Evolutionary conservation across 2,797 vertebrate genomes (phyloP), one percentile per base, ranked within the genome.

Genomic region (Cyprinella venusta): DNA sequence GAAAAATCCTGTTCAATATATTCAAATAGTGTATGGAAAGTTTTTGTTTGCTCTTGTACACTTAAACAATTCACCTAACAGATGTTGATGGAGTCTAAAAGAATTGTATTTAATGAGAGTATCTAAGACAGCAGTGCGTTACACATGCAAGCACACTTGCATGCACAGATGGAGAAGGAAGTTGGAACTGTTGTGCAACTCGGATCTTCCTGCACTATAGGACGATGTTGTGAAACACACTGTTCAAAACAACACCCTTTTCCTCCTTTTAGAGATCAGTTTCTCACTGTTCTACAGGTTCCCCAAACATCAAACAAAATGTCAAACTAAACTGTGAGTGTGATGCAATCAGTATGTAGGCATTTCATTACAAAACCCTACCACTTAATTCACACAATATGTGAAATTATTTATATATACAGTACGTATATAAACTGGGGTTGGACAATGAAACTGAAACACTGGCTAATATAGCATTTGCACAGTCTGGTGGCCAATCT

Each of bases 121-220:
- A 64, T 78, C 52, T 70, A 36, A 70, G 40, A 54, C 50, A 13
- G 36, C 24, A 8, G 70, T 59, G 12, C 6, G 24, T 33, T 76
- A n/a, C 38, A 21, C 36, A 40, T 8, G 6, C 38, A 76, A 24
- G 21, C 42, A 24, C 26, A 19, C 15, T 74, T 75, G 61, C 82
- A 78, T 71, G 82, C 67, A 30, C 67, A 63, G 69, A 86, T 76
- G 92, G 91, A 91, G 91, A 91, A 92, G 92, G 92, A 94, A 92
- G 91, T 92, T 93, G 92, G 91, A 92, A 91, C 80, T 94, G 79
- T 91, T 95, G 92, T 92, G 92, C 92, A 95, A 95, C 87, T 64
- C 78, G 82, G 90, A 82, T 93, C 76, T 83, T 88, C 91, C 83
- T 87, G 91, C 91, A 92, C 91, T 90, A 91, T 84, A 84, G 90